Evolutionary conservation across 2,797 vertebrate genomes (phyloP).

Genomic region (Alauda arvensis): DNA sequence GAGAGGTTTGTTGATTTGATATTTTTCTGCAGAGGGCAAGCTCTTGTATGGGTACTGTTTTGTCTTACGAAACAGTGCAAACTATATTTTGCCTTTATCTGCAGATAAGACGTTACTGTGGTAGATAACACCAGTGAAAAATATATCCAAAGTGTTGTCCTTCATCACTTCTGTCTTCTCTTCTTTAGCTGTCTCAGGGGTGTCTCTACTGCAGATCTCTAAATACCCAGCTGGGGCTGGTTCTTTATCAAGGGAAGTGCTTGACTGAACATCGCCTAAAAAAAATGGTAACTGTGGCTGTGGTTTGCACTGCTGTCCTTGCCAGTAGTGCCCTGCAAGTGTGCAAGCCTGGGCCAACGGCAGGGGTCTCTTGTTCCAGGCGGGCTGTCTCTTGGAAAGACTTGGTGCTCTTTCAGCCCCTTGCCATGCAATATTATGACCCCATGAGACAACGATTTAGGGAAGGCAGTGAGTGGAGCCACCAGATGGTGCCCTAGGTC

Average conservation of each 20-base stretch:
- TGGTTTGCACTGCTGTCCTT: background rate
- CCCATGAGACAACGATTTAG: constrained; percentile 12
- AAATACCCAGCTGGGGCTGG: background rate
- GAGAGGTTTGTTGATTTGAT: background rate
- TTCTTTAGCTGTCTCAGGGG: background rate
- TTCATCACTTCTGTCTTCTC: background rate
- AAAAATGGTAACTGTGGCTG: background rate
- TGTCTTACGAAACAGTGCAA: background rate
- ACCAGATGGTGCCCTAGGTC: constrained; percentile 67
- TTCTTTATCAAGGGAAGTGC: background rate
- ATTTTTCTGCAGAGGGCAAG: background rate
- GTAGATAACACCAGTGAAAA: background rate
- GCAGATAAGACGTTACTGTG: background rate
- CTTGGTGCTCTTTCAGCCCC: background rate
- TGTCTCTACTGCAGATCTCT: background rate
- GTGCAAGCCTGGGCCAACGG: background rate
- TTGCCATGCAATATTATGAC: background rate
- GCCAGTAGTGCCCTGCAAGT: background rate
- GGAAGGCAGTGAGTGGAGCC: constrained; percentile 40
- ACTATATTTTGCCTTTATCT: background rate
- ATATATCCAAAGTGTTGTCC: background rate
- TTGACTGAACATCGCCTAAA: background rate
- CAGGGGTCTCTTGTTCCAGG: background rate
- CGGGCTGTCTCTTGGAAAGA: background rate
- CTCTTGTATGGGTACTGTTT: background rate